phyloP scores from a whole-genome alignment of 37 sponge, comb jelly and placozoan genomes.

The Chondrilla cf. caribensis region DNA sequence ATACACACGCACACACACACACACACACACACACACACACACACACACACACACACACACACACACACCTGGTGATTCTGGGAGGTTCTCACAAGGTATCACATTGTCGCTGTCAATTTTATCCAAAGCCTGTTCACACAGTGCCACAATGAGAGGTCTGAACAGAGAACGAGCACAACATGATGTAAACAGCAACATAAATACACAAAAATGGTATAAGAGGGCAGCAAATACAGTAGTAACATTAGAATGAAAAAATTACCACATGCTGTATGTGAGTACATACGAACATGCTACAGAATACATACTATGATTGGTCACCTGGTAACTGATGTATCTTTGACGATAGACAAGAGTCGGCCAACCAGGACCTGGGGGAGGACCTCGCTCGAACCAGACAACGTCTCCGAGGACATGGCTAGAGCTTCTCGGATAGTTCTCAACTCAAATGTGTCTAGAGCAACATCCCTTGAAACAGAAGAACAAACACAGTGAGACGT shows the following conservation, averaged over 20 bases:
- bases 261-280: no score
- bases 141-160: not conserved
- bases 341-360: slow-evolving; percentile 52
- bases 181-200: no score
- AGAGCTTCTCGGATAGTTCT: slow-evolving; percentile 57
- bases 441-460: slow-evolving; percentile 26
- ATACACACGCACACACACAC: not conserved
- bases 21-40: not conserved
- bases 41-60: not conserved
- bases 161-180: not conserved
- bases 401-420: slow-evolving; percentile 25
- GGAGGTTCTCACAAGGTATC: not conserved
- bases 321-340: slow-evolving; percentile 2
- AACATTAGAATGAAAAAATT: no score
- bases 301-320: no score
- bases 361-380: slow-evolving; percentile 52
- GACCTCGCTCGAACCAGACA: slow-evolving; percentile 27
- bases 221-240: no score
- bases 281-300: no score
- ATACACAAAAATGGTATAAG: no score
- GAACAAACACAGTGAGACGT: no score
- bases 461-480: not conserved
- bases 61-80: slow-evolving; percentile 21
- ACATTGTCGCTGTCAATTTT: not conserved
- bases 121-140: not conserved